phyloP scores from a whole-genome alignment of 2,797 vertebrate species.

The Rhabdomys pumilio region DNA sequence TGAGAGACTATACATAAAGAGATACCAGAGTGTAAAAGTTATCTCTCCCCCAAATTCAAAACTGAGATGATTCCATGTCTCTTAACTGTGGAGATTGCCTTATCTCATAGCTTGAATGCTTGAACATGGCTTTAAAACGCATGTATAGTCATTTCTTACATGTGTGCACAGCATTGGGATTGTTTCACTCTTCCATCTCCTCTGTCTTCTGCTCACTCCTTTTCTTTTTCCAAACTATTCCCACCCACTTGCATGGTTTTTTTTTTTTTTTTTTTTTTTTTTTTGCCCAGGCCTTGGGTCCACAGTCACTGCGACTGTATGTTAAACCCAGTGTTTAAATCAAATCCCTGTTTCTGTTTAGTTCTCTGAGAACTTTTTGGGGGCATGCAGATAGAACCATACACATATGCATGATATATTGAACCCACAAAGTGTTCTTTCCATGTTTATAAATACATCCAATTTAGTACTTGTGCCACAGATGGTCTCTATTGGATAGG shows the following conservation, averaged over 20 bases:
- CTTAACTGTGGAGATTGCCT: not conserved
- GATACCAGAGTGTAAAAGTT: not conserved
- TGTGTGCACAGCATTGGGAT: not conserved
- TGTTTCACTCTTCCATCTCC: not conserved
- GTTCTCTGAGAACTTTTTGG: not conserved
- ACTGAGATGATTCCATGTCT: not conserved
- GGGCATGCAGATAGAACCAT: not conserved
- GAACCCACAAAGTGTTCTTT: constrained; percentile 20
- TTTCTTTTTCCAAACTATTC: not conserved
- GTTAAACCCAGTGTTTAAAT: not conserved
- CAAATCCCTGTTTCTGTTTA: not conserved
- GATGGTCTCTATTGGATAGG: constrained; percentile 1
- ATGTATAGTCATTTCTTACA: not conserved
- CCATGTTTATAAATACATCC: constrained; percentile 51
- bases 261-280: not conserved
- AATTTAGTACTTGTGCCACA: constrained; percentile 14
- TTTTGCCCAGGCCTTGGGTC: not conserved
- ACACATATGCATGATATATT: not conserved
- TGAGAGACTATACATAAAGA: not conserved
- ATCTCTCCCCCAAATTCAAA: not conserved
- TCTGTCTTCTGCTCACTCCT: not conserved
- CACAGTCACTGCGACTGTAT: not conserved
- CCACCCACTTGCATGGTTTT: not conserved
- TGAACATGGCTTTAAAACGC: not conserved
- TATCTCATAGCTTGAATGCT: not conserved